Evolutionary conservation across 2,888 invertebrate genomes (phyloP).

Genomic region (Electrophaes corylata): DNA sequence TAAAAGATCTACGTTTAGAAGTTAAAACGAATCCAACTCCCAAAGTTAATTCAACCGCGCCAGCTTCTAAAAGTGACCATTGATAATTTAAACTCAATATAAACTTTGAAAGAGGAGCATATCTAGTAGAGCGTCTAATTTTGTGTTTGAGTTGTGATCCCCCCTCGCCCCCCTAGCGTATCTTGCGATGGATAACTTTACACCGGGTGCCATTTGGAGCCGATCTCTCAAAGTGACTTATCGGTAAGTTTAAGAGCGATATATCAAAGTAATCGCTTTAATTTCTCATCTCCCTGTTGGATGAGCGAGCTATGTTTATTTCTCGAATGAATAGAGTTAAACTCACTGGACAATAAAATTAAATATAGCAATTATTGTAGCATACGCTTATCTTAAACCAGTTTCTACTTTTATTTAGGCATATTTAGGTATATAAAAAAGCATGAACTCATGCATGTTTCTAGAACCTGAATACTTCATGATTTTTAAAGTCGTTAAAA

Average conservation of each 20-base stretch:
- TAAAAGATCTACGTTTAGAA: slow-evolving; percentile 9
- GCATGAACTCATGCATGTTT: neutral
- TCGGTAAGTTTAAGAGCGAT: slow-evolving; percentile 80
- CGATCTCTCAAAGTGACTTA: slow-evolving; percentile 81
- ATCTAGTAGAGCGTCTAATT: slow-evolving; percentile 53
- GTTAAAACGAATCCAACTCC: slow-evolving; percentile 14
- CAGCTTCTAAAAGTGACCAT: slow-evolving; percentile 32
- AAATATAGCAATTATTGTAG: slow-evolving; percentile 1
- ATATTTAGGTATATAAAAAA: too few relatives aligned
- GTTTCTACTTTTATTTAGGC: too few relatives aligned
- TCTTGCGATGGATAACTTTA: slow-evolving; percentile 76
- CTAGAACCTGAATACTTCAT: slow-evolving; percentile 1
- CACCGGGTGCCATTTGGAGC: slow-evolving; percentile 77
- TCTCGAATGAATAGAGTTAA: slow-evolving; percentile 64
- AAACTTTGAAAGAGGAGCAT: slow-evolving; percentile 37
- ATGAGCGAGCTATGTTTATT: slow-evolving; percentile 67
- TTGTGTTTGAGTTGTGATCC: slow-evolving; percentile 51
- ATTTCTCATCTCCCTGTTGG: slow-evolving; percentile 81
- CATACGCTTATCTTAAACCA: too few relatives aligned
- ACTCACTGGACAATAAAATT: slow-evolving; percentile 49
- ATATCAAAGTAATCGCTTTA: slow-evolving; percentile 83
- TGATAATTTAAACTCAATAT: slow-evolving; percentile 42
- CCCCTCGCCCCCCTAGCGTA: slow-evolving; percentile 43
- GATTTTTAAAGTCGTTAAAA: slow-evolving; percentile 17
- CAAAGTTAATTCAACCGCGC: slow-evolving; percentile 31